Evolutionary conservation across 2,113 vertebrate genomes (phyloP), one percentile per base, ranked within the genome.

Genomic region (Shinisaurus crocodilurus): DNA sequence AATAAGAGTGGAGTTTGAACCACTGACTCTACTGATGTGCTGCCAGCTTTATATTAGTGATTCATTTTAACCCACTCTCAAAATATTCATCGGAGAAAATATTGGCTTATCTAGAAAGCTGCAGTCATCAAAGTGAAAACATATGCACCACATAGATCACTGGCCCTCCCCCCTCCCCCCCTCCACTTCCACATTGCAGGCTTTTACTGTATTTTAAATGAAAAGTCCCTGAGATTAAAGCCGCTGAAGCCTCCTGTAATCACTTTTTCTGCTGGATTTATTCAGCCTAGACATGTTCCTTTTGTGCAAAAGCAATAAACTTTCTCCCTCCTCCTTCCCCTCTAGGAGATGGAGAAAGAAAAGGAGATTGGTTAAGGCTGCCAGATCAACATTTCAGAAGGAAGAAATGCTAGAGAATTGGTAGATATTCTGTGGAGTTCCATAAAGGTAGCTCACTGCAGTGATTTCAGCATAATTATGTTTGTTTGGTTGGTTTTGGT

Each of bases 91-190:
- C 1, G n/a, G 34, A 69, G 13, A 85, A 77, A 85, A 67, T 85
- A 85, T 40, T 70, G 45, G 82, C 82, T 86, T 86, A 90, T 85
- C 83, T 85, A 77, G 63, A 90, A 90, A 86, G 63, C 75, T 85
- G 65, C 63, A 74, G 13, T 69, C 69, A 83, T 83, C 67, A 57
- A 80, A 81, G 18, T 81, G 63, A 88, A 72, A 90, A 85, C 32
- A 90, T 67, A 90, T 86, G 89, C 80, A 34, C 50, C n/a, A 86
- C 83, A 80, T 70, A 86, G 83, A 90, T 90, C 89, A 70, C 27
- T 27, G 29, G 25, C 27, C 6, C 2, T 54, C 27, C 6, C 2
- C 69, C 25, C 45, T 16, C 25, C 45, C 6, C 32, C 29, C 40
- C n/a, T 70, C 63, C 3, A 8, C 45, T 45, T 72, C 48, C 63